A percentile compares a stretch with the other conserved stretches of the same genome.
Evolutionary conservation across 2,113 vertebrate species (phyloP).

Genomic region (Dicaeum eximium): DNA sequence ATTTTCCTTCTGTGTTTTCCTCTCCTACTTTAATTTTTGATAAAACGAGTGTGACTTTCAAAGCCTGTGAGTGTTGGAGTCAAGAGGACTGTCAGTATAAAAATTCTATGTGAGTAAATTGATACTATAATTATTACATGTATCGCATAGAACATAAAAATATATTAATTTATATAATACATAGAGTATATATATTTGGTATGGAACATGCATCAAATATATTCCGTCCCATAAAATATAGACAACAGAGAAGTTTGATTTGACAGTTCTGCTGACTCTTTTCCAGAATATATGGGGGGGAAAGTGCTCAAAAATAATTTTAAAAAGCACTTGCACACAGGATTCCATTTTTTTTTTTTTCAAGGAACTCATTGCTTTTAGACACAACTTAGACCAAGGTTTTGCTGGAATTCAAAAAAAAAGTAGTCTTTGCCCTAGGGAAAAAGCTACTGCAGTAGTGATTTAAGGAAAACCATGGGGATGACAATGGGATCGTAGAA

Average conservation of each 20-base stretch:
- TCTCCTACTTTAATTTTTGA: not conserved
- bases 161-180: not conserved
- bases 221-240: not conserved
- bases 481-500: accelerated
- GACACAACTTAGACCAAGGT: not conserved
- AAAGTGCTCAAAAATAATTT: not conserved
- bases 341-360: not conserved
- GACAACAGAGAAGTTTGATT: not conserved
- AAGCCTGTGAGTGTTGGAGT: not conserved
- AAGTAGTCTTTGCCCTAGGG: accelerated
- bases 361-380: not conserved
- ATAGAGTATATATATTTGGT: not conserved
- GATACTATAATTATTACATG: not conserved
- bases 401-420: not conserved
- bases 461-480: not conserved
- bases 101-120: not conserved
- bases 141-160: not conserved
- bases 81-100: not conserved
- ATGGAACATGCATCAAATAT: not conserved
- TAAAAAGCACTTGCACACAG: not conserved
- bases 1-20: not conserved
- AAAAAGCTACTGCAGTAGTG: not conserved
- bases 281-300: not conserved
- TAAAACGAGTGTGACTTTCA: not conserved
- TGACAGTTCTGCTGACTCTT: not conserved